phyloP scores from a whole-genome alignment of 2,113 vertebrate species.

The Oenanthe melanoleuca region DNA sequence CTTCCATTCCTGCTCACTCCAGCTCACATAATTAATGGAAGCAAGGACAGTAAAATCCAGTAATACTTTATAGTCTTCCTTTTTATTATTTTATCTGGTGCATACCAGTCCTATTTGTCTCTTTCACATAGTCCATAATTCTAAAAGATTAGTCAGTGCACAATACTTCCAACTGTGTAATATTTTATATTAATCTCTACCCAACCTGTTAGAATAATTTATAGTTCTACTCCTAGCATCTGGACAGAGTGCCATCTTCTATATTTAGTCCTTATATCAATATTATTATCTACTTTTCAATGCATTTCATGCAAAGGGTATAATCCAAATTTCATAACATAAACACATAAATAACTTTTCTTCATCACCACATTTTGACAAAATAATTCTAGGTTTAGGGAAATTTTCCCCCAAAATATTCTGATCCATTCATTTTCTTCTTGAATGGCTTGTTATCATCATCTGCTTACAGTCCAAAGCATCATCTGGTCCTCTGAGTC shows the following conservation, averaged over 20 bases:
- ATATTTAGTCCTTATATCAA: neutral
- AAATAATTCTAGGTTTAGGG: neutral
- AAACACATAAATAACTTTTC: too few species aligned
- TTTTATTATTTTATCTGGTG: neutral
- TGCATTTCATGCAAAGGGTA: neutral
- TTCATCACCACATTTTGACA: too few species aligned
- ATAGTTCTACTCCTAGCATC: neutral
- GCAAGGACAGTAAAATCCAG: neutral
- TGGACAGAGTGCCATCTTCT: neutral
- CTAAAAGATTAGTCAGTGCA: neutral
- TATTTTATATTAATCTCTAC: constrained; percentile 1
- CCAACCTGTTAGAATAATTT: neutral
- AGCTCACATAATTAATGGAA: neutral
- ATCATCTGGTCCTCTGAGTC: neutral
- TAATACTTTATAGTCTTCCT: neutral
- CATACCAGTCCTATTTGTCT: neutral
- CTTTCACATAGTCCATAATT: neutral
- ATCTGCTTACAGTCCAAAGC: neutral
- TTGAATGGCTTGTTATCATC: neutral
- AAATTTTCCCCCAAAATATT: rapidly evolving
- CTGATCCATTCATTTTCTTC: neutral
- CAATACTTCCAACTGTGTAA: neutral
- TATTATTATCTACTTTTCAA: neutral
- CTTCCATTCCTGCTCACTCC: neutral
- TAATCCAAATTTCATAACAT: neutral